These are phyloP conservation scores for Trichopoda pennipes DNA, from an alignment of 2,888 invertebrate species.

Conservation along the genomic window DNA sequence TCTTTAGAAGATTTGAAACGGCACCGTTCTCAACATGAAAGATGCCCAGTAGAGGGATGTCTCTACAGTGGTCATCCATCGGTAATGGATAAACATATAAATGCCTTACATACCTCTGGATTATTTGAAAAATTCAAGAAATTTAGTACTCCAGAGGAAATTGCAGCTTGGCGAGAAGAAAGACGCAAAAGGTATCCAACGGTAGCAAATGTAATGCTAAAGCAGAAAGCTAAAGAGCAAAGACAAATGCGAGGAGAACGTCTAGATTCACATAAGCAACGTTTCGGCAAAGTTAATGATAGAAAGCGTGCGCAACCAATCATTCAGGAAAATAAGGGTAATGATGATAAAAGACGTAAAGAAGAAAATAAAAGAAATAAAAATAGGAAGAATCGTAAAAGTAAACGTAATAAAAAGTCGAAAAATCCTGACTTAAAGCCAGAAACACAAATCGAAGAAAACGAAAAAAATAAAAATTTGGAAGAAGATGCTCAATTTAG, in stretches of 20 bases:
- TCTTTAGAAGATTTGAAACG: constrained; percentile 83
- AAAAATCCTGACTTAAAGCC: constrained; percentile 25
- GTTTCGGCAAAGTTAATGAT: constrained; percentile 81
- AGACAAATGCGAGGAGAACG: constrained; percentile 89
- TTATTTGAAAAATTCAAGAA: constrained; percentile 89
- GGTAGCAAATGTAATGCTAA: constrained; percentile 85
- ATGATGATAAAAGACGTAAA: not conserved
- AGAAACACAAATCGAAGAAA: constrained; percentile 2
- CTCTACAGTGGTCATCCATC: constrained; percentile 71
- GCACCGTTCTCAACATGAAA: constrained; percentile 88
- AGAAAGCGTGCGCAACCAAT: constrained; percentile 73
- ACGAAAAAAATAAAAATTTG: constrained; percentile 15
- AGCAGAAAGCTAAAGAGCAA: constrained; percentile 85
- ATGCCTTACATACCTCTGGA: constrained; percentile 92
- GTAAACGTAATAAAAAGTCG: constrained; percentile 37
- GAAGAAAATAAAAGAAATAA: constrained; percentile 14
- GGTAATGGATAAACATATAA: constrained; percentile 89
- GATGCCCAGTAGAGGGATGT: constrained; percentile 91
- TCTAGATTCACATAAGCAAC: constrained; percentile 81
- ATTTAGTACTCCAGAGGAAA: constrained; percentile 89
- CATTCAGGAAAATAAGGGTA: not conserved
- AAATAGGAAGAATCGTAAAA: constrained; percentile 46
- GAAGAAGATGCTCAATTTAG: constrained; percentile 3
- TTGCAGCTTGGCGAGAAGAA: constrained; percentile 91
- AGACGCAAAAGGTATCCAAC: constrained; percentile 89